Percentiles rank a stretch among this genome's conserved stretches.
phyloP scores from a whole-genome alignment of 2,888 invertebrate species.

The Xylota sylvarum region DNA sequence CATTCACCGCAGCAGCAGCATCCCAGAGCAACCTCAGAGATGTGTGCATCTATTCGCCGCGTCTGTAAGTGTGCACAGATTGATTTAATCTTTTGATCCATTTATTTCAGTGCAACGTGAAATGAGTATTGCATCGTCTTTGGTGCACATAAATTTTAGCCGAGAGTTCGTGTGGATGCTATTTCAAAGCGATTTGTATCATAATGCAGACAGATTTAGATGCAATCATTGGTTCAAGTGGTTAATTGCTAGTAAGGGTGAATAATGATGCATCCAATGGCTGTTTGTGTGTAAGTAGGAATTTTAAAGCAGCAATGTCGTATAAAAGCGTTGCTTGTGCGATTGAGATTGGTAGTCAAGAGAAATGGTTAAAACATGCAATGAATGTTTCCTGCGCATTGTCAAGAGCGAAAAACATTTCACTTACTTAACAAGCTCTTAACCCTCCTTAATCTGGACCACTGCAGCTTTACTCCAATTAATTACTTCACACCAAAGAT shows the following conservation, averaged over 20 bases:
- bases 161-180: constrained; percentile 51
- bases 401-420: constrained; percentile 2
- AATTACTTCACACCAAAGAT: no score
- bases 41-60: constrained; percentile 10
- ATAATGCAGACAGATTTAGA: constrained; percentile 62
- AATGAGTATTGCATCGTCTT: constrained; percentile 33
- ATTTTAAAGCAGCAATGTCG: constrained; percentile 33
- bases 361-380: not conserved
- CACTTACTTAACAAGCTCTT: no score
- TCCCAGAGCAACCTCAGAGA: not conserved
- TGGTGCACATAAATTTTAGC: constrained; percentile 29
- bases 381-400: not conserved
- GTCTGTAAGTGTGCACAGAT: constrained; percentile 32
- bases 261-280: constrained; percentile 23
- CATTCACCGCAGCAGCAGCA: constrained; percentile 13
- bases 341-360: constrained; percentile 9
- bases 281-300: not conserved
- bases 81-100: constrained; percentile 65
- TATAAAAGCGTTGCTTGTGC: constrained; percentile 22
- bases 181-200: constrained; percentile 47
- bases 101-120: constrained; percentile 59
- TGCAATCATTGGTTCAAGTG: constrained; percentile 64
- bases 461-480: not conserved
- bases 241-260: constrained; percentile 53
- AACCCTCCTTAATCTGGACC: no score